Evolutionary conservation across 2,797 vertebrate species (phyloP).

Genomic region (Sebastes iracundus): DNA sequence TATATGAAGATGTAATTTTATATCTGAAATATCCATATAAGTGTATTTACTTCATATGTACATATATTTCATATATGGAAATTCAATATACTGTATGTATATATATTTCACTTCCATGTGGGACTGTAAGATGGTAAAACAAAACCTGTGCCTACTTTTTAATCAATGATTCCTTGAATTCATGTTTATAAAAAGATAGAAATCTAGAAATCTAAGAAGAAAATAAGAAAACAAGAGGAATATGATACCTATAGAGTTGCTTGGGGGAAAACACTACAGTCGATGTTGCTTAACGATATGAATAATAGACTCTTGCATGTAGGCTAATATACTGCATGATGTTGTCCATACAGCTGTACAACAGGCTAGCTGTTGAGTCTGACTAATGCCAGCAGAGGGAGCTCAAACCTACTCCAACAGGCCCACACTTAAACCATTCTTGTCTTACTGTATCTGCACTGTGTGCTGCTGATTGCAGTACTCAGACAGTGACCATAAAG

Average conservation of each 20-base stretch:
- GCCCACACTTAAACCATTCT: background rate
- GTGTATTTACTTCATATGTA: too few species aligned
- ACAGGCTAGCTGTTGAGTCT: background rate
- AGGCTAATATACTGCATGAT: background rate
- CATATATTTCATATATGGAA: too few species aligned
- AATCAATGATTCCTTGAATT: background rate
- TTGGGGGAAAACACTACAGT: background rate
- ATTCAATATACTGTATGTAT: too few species aligned
- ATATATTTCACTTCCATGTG: too few species aligned
- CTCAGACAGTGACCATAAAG: slow-evolving; percentile 66
- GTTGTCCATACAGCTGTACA: background rate
- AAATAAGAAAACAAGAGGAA: background rate
- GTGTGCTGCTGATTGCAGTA: slow-evolving; percentile 26
- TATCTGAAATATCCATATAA: too few species aligned
- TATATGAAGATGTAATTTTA: too few species aligned
- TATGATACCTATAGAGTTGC: background rate
- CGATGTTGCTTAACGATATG: background rate
- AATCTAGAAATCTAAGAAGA: background rate
- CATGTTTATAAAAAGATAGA: background rate
- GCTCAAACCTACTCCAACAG: slow-evolving; percentile 26
- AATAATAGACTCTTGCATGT: background rate
- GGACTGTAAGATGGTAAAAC: background rate
- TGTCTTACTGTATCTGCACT: slow-evolving; percentile 6
- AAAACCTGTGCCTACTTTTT: background rate
- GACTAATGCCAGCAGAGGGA: slow-evolving; percentile 61